Evolutionary conservation across 53 echinoderm and acorn worm species (phyloP), one percentile per base, ranked within the genome.

Genomic region (Henricia sp.): DNA sequence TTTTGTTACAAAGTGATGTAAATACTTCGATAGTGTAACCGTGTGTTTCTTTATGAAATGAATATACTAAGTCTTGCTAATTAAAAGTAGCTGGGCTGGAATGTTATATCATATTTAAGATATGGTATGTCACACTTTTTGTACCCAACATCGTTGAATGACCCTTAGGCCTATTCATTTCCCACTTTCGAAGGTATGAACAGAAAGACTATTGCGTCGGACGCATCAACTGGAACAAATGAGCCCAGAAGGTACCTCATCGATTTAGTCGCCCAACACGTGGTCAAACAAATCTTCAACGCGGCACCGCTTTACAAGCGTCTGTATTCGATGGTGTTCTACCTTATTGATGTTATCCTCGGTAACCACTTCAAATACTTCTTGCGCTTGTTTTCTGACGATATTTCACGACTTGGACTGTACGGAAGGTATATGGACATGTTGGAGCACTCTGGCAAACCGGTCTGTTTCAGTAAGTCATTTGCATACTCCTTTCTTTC

Each of bases 401-500:
- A 80, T 9, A 68, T 95, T 60, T 91, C 88, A 12, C 83, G 84
- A 12, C 84, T 78, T 0, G 93, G 93, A 4, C 64, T 95, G 4
- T 55, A 71, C 2, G 50, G 86, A 11, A 68, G 41, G 72, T 95
- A 95, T 89, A 90, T 88, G 35, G 93, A 88, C 50, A 88, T 95
- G 52, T 41, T 95, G 33, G 89, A 91, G 69, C 53, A 90, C 35
- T 83, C 87, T 44, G 65, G 84, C 20, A 74, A 39, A 77, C 88
- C 93, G 71, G 83, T 95, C 1, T 67, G 70, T 25, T 57, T 58
- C 58, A 6, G 58, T 70, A 69, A 84, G 43, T 71, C 62, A 60
- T 8, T 9, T 8, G n/a, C n/a, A n/a, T n/a, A n/a, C n/a, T n/a
- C n/a, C n/a, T n/a, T n/a, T n/a, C n/a, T n/a, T n/a, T n/a, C n/a